These are phyloP conservation scores for Centrocercus urophasianus DNA, from an alignment of 2,113 vertebrate species.

Conservation along the genomic window DNA sequence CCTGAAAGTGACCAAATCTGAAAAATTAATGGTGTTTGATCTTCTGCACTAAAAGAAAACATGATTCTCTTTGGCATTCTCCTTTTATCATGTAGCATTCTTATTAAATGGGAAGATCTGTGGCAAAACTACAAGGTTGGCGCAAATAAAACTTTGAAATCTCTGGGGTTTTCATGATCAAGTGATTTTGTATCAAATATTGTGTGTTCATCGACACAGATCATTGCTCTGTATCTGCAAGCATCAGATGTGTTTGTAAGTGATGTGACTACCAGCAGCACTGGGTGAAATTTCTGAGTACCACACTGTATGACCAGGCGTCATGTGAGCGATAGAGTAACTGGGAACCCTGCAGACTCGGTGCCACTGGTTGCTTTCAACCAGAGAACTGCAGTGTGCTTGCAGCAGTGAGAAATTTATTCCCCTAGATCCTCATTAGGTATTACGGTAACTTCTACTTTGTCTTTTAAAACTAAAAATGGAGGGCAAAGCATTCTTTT, in stretches of 20 bases:
- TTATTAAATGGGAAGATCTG: neutral
- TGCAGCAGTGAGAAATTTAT: neutral
- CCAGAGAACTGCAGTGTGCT: neutral
- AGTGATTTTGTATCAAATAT: neutral
- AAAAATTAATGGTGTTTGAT: neutral
- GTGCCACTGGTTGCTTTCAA: neutral
- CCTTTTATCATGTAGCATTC: neutral
- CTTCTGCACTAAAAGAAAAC: neutral
- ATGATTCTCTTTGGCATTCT: neutral
- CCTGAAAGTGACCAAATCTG: neutral
- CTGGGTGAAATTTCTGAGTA: rapidly evolving
- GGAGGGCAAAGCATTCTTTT: neutral
- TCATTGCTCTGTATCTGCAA: neutral
- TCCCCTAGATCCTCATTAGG: neutral
- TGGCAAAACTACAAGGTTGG: neutral
- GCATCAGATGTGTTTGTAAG: rapidly evolving
- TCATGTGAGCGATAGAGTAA: neutral
- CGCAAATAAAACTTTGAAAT: neutral
- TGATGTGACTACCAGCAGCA: neutral
- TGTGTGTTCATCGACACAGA: rapidly evolving
- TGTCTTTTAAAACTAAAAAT: neutral
- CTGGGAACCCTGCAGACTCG: neutral
- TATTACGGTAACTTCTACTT: neutral
- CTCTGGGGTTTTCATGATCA: neutral
- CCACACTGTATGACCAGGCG: rapidly evolving